Conservation (phyloP, 2,888 invertebrate genomes). For the Cistogaster globosa region DNA sequence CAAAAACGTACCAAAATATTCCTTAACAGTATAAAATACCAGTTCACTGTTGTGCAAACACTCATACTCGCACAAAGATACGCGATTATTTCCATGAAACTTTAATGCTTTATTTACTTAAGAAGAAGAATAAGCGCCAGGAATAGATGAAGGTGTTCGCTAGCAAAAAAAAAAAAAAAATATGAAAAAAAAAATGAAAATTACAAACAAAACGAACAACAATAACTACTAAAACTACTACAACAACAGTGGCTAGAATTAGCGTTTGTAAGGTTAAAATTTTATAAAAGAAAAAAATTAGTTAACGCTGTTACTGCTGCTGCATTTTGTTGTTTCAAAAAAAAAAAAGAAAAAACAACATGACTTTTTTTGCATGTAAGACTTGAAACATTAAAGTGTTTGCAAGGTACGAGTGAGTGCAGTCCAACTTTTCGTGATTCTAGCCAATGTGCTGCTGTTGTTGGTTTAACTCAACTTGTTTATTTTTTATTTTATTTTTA, state of each 20-base stretch:
- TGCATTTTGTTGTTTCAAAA: conserved; percentile 16
- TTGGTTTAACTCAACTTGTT: conserved; percentile 1
- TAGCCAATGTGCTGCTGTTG: conserved; percentile 28
- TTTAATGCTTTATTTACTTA: conserved; percentile 63
- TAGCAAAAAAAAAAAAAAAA: conserved; percentile 46
- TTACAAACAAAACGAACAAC: conserved; percentile 40
- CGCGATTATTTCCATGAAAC: conserved; percentile 58
- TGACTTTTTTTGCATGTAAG: conserved; percentile 18
- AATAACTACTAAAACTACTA: conserved; percentile 1
- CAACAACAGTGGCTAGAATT: conserved; percentile 57
- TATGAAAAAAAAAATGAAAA: conserved; percentile 10
- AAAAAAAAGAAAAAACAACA: conserved; percentile 16
- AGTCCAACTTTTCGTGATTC: conserved; percentile 38
- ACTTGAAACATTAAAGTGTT: conserved; percentile 68
- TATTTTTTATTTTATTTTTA: conserved; percentile 12
- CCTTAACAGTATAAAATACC: background rate
- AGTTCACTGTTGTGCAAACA: conserved; percentile 17
- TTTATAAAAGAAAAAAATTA: conserved; percentile 32
- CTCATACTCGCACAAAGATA: conserved; percentile 16
- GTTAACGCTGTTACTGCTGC: conserved; percentile 5
- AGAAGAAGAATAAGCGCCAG: conserved; percentile 55
- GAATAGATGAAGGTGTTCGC: conserved; percentile 64
- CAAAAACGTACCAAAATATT: background rate
- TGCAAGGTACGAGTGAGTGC: conserved; percentile 55
- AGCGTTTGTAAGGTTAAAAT: conserved; percentile 60